These are phyloP conservation scores for Aulostomus chinensis DNA, from an alignment of 2,797 vertebrate genomes.

Conservation along the genomic window DNA sequence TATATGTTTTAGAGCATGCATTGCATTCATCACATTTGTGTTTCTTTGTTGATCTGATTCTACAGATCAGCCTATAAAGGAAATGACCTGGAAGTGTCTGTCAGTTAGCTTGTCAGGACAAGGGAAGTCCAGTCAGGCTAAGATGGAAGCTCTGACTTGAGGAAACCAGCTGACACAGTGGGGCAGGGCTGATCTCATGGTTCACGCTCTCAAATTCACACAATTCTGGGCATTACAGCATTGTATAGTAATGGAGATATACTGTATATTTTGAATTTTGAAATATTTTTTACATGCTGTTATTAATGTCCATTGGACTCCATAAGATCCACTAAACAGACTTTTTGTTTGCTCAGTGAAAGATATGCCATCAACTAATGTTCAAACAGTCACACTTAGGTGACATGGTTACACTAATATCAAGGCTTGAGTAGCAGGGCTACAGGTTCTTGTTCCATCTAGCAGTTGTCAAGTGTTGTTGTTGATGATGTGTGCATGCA, in stretches of 20 bases:
- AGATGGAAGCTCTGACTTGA: background rate
- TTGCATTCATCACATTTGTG: background rate
- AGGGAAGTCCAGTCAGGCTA: slow-evolving; percentile 49
- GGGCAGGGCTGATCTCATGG: background rate
- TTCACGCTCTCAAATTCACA: background rate
- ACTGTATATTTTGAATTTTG: background rate
- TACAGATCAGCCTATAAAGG: slow-evolving; percentile 68
- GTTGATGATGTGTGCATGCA: no score
- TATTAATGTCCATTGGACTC: background rate
- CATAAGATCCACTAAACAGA: no score
- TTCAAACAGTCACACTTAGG: no score
- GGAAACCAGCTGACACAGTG: background rate
- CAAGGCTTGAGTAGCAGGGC: no score
- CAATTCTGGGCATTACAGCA: background rate
- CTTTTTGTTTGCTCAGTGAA: no score
- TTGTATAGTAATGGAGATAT: background rate
- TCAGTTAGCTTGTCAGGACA: slow-evolving; percentile 59
- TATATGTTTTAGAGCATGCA: background rate
- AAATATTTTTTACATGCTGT: background rate
- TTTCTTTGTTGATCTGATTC: slow-evolving; percentile 38
- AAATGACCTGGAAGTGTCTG: slow-evolving; percentile 74
- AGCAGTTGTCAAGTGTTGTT: no score
- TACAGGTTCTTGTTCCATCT: no score
- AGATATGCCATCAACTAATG: no score
- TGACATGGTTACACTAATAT: no score